Evolutionary conservation across 2,113 vertebrate species (phyloP).

Genomic region (Ceyx melanurus): DNA sequence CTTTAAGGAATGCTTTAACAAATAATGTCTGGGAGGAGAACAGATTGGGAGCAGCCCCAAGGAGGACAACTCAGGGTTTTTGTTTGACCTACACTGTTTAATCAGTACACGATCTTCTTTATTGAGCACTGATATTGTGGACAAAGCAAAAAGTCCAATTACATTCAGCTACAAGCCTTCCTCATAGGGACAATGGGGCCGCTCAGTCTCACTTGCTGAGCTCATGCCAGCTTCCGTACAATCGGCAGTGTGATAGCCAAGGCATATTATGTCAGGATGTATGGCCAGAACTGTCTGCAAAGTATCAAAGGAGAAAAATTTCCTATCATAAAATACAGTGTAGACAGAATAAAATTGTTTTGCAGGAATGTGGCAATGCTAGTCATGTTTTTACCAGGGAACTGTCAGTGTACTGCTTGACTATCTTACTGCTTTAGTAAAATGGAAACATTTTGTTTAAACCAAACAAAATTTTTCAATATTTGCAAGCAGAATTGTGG

Average conservation of each 20-base stretch:
- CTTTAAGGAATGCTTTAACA: not conserved
- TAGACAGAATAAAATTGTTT: not conserved
- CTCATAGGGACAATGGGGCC: accelerated
- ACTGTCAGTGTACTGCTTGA: not conserved
- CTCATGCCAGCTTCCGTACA: not conserved
- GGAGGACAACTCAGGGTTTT: not conserved
- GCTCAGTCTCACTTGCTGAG: too few relatives aligned
- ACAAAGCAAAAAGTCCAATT: not conserved
- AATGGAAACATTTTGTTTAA: not conserved
- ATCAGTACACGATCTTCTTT: not conserved
- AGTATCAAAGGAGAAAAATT: not conserved
- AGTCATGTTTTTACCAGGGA: not conserved
- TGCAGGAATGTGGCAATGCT: not conserved
- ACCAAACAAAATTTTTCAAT: not conserved
- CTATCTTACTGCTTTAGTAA: not conserved
- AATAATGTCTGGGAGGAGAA: not conserved
- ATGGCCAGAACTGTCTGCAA: not conserved
- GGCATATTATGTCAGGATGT: too few relatives aligned
- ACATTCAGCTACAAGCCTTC: not conserved
- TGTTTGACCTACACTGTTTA: not conserved
- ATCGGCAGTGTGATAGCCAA: not conserved
- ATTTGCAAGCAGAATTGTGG: not conserved
- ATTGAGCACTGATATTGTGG: not conserved
- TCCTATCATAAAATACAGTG: not conserved
- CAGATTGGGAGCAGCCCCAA: not conserved